Evolutionary conservation across 2,797 vertebrate genomes (phyloP).

Genomic region (Sciurus vulgaris): DNA sequence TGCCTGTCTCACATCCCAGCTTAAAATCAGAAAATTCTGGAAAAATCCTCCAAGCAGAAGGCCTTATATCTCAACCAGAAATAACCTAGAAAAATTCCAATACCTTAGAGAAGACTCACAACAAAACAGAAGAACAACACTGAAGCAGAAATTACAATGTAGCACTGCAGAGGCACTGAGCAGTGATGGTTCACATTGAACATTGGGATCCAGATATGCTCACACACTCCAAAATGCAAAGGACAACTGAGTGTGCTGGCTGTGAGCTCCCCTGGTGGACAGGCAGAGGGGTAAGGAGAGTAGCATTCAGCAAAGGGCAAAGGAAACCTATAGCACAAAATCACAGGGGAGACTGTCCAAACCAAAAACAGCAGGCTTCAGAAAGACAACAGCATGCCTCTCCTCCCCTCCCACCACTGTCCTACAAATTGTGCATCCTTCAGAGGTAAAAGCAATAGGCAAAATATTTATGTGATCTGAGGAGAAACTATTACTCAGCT

Average conservation of each 20-base stretch:
- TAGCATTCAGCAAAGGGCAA: background rate
- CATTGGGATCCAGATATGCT: background rate
- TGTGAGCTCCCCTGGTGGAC: background rate
- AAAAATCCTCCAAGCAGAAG: background rate
- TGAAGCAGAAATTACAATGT: background rate
- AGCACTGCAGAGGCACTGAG: background rate
- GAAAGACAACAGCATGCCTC: background rate
- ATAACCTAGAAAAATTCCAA: background rate
- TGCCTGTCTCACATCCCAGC: background rate
- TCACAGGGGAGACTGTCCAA: background rate
- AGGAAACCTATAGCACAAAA: background rate
- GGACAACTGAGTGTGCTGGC: background rate
- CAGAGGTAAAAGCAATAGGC: no score
- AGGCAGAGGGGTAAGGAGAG: background rate
- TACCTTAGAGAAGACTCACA: background rate
- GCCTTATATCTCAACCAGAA: background rate
- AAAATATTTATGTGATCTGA: no score
- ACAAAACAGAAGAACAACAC: background rate
- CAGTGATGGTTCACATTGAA: background rate
- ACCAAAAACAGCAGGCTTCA: background rate
- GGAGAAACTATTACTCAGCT: no score
- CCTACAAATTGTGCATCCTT: background rate
- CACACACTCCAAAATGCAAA: background rate
- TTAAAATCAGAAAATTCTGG: constrained; percentile 39
- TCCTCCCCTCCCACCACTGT: no score